Conservation (phyloP, 2,797 vertebrate genomes). For the Serranus cabrilla region DNA sequence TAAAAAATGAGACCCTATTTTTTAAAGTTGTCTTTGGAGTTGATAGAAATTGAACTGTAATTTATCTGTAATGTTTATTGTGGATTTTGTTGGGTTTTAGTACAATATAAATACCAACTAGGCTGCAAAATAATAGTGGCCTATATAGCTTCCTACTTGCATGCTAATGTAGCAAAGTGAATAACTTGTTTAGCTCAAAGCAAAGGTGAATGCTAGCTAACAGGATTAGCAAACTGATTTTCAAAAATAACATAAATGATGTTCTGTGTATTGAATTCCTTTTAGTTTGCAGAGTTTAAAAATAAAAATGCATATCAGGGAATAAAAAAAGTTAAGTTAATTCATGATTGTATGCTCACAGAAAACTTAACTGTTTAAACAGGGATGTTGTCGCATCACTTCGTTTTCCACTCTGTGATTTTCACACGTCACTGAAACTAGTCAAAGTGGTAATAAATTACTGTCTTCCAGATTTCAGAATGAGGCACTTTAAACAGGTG, state of each 20-base stretch:
- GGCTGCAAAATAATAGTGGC: neutral
- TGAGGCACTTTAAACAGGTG: conserved; percentile 9
- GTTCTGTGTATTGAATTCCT: too few species aligned
- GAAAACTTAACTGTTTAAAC: neutral
- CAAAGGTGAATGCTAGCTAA: too few species aligned
- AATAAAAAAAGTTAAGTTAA: too few species aligned
- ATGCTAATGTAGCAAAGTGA: neutral
- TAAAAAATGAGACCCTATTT: too few species aligned
- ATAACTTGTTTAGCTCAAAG: too few species aligned
- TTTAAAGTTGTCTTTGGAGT: too few species aligned
- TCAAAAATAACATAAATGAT: too few species aligned
- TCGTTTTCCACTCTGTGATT: conserved; percentile 2
- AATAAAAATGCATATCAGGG: neutral
- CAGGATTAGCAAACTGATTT: too few species aligned
- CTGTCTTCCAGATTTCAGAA: neutral
- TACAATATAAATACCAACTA: too few species aligned
- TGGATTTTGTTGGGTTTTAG: neutral
- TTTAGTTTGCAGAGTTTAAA: too few species aligned
- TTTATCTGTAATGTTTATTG: neutral
- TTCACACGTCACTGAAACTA: neutral
- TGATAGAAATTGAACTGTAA: too few species aligned
- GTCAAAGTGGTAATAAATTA: neutral
- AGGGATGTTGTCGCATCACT: neutral
- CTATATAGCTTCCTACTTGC: neutral
- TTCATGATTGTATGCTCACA: neutral